Base-by-base conservation (phyloP, 1,140 invertebrate genomes). In the Tachypleus tridentatus region DNA sequence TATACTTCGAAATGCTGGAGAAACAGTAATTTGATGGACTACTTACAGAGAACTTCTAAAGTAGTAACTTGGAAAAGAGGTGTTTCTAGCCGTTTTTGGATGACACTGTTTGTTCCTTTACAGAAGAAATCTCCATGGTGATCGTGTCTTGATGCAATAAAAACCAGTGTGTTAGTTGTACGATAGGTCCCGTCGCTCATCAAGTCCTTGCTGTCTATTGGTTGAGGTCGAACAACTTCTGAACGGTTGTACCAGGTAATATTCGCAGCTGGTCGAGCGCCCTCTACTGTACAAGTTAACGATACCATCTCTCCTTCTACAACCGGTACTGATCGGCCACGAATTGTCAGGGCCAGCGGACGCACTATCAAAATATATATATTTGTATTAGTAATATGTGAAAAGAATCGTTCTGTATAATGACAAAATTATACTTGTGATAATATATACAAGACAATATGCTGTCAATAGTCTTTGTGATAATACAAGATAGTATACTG, bases 181-280 rank as follows among this genome's bases (percentile, higher is more conserved):
- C 68, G 48, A 56, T 67, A 73, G 3, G 72, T 73, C 4, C 72
- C 72, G 58, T 73, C 72, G 48, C 62, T 68, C 64, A 72, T 69
- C 6, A 71, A 63, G 29, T 73, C 72, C 8, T 54, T 69, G 7
- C 62, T 62, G 4, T 62, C 60, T 9, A 57, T 29, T 7, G 72
- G 72, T 9, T 71, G 67, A 1, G 69, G 70, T 5, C 56, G 57
- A 11, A 73, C 69, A 5, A 72, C 67, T 68, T 73, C 72, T 10
- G 70, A 71, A 49, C 72, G 61, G 63, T 74, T 74, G 63, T 74
- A 74, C 73, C 73, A 74, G 4, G 67, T 71, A 57, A 74, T 73
- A 50, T 72, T 73, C 11, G 73, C 73, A 5, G 72, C 67, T 29
- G 73, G 73, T 64, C 73, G 56, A 5, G 73, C 72, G 6, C 73